phyloP scores from a whole-genome alignment of 2,888 invertebrate genomes.

The Lypha dubia region DNA sequence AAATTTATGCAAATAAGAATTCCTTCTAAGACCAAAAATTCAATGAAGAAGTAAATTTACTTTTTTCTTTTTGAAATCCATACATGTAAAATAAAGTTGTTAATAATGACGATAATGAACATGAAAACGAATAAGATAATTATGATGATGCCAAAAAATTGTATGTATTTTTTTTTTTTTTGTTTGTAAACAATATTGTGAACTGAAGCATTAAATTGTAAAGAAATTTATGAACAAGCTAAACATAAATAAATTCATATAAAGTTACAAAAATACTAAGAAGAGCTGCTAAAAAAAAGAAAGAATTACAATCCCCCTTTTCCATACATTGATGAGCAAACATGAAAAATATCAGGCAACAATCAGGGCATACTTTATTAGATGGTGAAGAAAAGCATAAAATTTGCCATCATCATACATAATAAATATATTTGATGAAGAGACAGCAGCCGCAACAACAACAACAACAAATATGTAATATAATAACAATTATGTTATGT shows the following conservation, averaged over 20 bases:
- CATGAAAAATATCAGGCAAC: slow-evolving; percentile 13
- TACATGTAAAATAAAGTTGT: slow-evolving; percentile 31
- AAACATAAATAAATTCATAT: slow-evolving; percentile 59
- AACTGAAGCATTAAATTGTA: slow-evolving; percentile 83
- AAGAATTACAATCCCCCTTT: not conserved
- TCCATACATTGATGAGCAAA: not conserved
- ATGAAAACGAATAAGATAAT: slow-evolving; percentile 21
- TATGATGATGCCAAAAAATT: slow-evolving; percentile 4
- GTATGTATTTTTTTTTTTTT: too few species aligned
- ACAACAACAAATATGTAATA: not conserved
- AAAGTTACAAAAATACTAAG: slow-evolving; percentile 26
- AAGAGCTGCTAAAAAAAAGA: not conserved
- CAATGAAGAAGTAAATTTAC: slow-evolving; percentile 45
- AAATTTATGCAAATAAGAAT: not conserved
- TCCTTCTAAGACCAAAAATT: not conserved
- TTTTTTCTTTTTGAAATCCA: slow-evolving; percentile 1
- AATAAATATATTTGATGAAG: slow-evolving; percentile 3
- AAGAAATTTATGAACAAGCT: slow-evolving; percentile 81
- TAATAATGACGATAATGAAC: slow-evolving; percentile 35
- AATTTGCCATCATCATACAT: slow-evolving; percentile 59
- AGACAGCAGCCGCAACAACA: slow-evolving; percentile 10
- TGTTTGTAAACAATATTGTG: slow-evolving; percentile 78
- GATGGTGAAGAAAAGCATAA: slow-evolving; percentile 61
- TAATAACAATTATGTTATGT: slow-evolving; percentile 38
- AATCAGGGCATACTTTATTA: slow-evolving; percentile 46